Percentiles rank a stretch among this genome's conserved stretches.
Evolutionary conservation across 2,888 invertebrate genomes (phyloP).

Genomic region (Eumacrocentrus americanus): DNA sequence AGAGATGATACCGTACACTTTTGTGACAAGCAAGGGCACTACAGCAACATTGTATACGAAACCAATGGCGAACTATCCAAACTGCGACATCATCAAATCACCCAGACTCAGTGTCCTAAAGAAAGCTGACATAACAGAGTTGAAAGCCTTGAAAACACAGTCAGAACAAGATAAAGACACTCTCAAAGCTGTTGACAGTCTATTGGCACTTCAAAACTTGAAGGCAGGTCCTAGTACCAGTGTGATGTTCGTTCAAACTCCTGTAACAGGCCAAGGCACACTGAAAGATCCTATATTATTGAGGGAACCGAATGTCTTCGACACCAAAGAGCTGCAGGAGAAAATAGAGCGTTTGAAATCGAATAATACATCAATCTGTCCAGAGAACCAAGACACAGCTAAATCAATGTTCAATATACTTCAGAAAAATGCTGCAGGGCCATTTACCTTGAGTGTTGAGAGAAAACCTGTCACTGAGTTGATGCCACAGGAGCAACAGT

Average conservation of each 20-base stretch:
- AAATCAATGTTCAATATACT: background rate
- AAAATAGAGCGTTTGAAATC: slow-evolving; percentile 4
- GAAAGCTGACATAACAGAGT: slow-evolving; percentile 19
- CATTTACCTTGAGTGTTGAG: background rate
- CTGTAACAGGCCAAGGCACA: background rate
- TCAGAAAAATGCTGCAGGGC: background rate
- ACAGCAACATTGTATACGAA: slow-evolving; percentile 34
- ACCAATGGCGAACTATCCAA: slow-evolving; percentile 34
- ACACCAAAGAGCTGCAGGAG: slow-evolving; percentile 9
- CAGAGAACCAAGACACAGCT: background rate
- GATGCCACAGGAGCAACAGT: background rate
- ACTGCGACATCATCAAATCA: slow-evolving; percentile 46
- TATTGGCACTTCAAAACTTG: slow-evolving; percentile 41
- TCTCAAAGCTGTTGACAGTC: slow-evolving; percentile 36
- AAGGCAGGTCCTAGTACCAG: slow-evolving; percentile 30
- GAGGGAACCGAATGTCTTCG: slow-evolving; percentile 1
- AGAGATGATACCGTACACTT: slow-evolving; percentile 23
- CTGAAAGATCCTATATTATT: background rate
- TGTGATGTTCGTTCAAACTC: slow-evolving; percentile 13
- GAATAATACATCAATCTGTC: slow-evolving; percentile 8
- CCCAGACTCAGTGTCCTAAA: slow-evolving; percentile 44
- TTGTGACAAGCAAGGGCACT: slow-evolving; percentile 33
- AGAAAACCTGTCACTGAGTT: background rate
- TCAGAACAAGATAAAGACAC: slow-evolving; percentile 36
- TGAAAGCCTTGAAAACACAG: background rate